Percentiles rank a stretch among this genome's conserved stretches.
These are phyloP conservation scores for Agrotis puta DNA, from an alignment of 2,888 invertebrate species.

Conservation along the genomic window DNA sequence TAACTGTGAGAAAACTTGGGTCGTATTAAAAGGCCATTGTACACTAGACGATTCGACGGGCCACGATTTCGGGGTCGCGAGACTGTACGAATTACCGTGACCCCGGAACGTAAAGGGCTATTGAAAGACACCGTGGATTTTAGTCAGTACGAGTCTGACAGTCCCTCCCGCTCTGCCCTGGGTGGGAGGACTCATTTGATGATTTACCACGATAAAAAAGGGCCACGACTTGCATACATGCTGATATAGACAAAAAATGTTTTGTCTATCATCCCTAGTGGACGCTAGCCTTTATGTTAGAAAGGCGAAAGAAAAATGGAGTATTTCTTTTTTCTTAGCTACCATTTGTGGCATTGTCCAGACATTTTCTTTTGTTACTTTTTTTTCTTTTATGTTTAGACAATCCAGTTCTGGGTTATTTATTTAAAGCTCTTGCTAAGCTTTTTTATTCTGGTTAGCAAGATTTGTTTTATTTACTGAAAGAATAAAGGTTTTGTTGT, in stretches of 20 bases:
- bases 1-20: conserved; percentile 9
- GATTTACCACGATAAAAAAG: no score
- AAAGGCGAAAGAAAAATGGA: neutral
- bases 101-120: no score
- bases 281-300: neutral
- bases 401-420: neutral
- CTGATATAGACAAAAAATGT: no score
- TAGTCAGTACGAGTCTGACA: no score
- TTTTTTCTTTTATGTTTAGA: neutral
- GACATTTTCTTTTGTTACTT: neutral
- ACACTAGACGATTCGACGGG: no score
- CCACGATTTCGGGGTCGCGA: no score
- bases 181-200: no score
- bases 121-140: no score
- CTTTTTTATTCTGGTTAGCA: neutral
- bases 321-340: neutral
- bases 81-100: no score
- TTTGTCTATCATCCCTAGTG: no score
- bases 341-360: neutral
- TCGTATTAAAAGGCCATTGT: neutral
- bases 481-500: neutral
- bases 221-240: no score
- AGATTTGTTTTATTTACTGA: neutral
- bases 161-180: no score
- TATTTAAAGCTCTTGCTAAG: neutral